Evolutionary conservation across 2,797 vertebrate species (phyloP).

Genomic region (Graptemys geographica): DNA sequence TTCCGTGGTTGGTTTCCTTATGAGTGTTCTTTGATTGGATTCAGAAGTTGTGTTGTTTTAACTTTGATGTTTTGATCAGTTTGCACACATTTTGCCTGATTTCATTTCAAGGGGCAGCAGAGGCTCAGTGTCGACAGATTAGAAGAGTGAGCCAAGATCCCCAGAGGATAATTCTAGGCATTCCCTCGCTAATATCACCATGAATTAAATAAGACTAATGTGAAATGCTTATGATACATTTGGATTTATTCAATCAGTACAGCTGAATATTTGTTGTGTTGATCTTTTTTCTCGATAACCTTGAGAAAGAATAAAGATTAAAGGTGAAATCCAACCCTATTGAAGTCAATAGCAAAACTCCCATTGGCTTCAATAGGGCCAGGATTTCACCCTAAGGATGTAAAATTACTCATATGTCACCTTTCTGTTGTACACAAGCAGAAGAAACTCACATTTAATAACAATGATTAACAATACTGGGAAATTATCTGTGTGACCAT

Average conservation of each 20-base stretch:
- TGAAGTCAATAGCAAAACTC: neutral
- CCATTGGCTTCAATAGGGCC: neutral
- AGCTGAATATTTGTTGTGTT: neutral
- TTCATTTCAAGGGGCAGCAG: neutral
- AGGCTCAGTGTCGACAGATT: neutral
- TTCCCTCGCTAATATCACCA: neutral
- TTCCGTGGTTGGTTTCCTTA: neutral
- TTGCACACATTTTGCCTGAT: neutral
- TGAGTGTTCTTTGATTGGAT: neutral
- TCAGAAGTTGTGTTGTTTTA: neutral
- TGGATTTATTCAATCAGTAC: neutral
- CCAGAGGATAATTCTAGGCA: neutral
- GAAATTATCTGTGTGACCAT: neutral
- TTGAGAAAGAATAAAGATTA: neutral
- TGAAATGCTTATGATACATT: neutral
- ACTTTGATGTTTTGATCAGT: neutral
- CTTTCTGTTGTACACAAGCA: neutral
- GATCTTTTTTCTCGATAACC: neutral
- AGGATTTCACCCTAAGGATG: neutral
- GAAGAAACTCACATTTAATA: neutral
- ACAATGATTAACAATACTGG: neutral
- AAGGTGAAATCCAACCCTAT: neutral
- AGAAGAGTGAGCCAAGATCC: neutral
- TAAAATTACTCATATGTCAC: neutral
- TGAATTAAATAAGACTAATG: neutral